These are phyloP conservation scores for Gavialis gangeticus DNA, from an alignment of 2,113 vertebrate genomes.

Conservation along the genomic window DNA sequence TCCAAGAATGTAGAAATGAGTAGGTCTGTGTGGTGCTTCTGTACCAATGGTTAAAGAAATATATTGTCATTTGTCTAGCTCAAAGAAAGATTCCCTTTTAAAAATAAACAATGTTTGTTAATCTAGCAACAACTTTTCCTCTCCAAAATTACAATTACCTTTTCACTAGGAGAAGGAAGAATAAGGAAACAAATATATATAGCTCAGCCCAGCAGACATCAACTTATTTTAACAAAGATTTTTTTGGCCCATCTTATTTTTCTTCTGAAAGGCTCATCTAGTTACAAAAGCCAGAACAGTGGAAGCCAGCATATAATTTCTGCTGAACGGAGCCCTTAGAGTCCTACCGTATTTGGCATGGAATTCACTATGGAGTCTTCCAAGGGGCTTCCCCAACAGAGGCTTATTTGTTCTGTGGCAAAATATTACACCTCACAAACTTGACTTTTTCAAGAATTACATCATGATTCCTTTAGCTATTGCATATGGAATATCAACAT, in stretches of 20 bases:
- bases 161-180: not conserved
- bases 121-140: not conserved
- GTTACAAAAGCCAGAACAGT: slow-evolving; percentile 41
- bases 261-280: slow-evolving; percentile 45
- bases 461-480: not conserved
- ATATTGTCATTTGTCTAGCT: slow-evolving; percentile 36
- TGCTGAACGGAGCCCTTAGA: slow-evolving; percentile 49
- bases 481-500: not conserved
- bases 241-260: slow-evolving; percentile 9
- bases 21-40: slow-evolving; percentile 52
- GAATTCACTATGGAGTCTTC: slow-evolving; percentile 33
- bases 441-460: not conserved
- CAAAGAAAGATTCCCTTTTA: not conserved
- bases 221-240: slow-evolving; percentile 38
- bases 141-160: not conserved
- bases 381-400: not conserved
- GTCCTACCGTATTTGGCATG: slow-evolving; percentile 41
- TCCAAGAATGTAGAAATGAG: slow-evolving; percentile 66
- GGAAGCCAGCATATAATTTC: slow-evolving; percentile 51
- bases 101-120: slow-evolving; percentile 6
- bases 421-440: not conserved
- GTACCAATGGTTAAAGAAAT: slow-evolving; percentile 75
- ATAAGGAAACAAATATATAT: not conserved
- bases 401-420: slow-evolving; percentile 5
- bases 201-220: not conserved